These are phyloP conservation scores for Morpho helenor DNA, from an alignment of 2,888 invertebrate species.

Conservation along the genomic window DNA sequence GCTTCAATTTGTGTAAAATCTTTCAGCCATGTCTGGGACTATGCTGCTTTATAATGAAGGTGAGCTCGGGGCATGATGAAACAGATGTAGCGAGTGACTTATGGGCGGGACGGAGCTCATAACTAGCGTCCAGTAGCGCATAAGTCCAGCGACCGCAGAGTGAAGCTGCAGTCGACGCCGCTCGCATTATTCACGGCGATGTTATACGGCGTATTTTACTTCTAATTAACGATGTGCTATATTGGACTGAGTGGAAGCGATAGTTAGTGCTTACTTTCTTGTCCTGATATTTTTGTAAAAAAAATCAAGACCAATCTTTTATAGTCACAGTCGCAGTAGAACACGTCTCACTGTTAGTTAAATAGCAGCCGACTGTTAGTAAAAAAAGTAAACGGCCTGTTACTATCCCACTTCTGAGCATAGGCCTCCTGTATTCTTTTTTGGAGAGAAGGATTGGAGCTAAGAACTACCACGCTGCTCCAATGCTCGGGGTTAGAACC, in stretches of 20 bases:
- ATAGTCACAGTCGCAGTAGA: too few species aligned
- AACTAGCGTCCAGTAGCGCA: conserved; percentile 64
- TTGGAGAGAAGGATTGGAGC: too few species aligned
- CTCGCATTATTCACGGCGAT: conserved; percentile 53
- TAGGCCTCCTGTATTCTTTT: too few species aligned
- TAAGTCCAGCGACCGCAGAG: conserved; percentile 67
- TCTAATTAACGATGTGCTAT: conserved; percentile 34
- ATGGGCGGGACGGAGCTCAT: conserved; percentile 56
- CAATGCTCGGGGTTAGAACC: background rate
- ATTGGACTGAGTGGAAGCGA: conserved; percentile 26
- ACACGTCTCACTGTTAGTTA: too few species aligned
- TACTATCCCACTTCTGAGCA: too few species aligned
- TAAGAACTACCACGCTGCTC: too few species aligned
- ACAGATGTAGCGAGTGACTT: conserved; percentile 62
- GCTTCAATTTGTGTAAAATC: background rate
- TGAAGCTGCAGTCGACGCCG: conserved; percentile 43
- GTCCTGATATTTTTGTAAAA: too few species aligned
- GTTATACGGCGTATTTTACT: conserved; percentile 37
- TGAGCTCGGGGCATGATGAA: conserved; percentile 49
- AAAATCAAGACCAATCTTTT: too few species aligned
- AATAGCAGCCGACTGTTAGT: background rate
- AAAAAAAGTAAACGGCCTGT: too few species aligned
- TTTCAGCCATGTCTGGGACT: background rate
- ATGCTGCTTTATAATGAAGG: conserved; percentile 39
- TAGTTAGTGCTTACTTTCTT: conserved; percentile 5